Base-by-base conservation (phyloP, 2,113 vertebrate species). In the Astatotilapia flaviijosephi region DNA sequence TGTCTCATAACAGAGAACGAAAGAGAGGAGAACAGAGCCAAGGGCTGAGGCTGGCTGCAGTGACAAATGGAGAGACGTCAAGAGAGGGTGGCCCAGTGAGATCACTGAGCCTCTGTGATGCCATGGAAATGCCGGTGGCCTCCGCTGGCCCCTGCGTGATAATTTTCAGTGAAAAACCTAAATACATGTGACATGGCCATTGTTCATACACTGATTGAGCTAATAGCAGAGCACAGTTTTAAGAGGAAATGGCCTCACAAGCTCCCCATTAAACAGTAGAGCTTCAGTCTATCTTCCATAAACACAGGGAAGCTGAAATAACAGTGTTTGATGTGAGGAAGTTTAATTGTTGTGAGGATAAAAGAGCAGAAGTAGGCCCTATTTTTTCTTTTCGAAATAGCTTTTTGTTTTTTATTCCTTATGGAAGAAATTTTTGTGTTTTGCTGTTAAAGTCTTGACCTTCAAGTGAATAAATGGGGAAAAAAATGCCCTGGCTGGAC, bases 301-400 rank as follows among this genome's bases (percentile, higher is more conserved):
- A 95, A 94, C 93, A 93, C 33, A 12, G 49, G 84, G 65, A 95
- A 94, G 94, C 95, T 95, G 95, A 94, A 95, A 95, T 86, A 96
- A 95, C 94, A 95, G 83, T 47, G 75, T 93, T 93, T 95, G 93
- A 94, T 91, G 90, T 88, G 83, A 94, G 95, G 95, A 96, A 95
- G 88, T 86, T 85, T 62, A 87, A 94, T 94, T 95, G 94, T 93
- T 93, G 86, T 81, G 65, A 84, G 86, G 89, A 94, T 93, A 80
- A 89, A 93, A 89, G 88, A 23, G 40, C 33, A 47, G 79, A 28
- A 19, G 51, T 1, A 37, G 42, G 19, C 2, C 31, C 4, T 37
- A 35, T 9, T n/a, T 70, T 73, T 4, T 12, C 10, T 31, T 77
- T 85, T 87, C 0, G 5, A 79, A 79, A 45, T 14, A 33, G 75